A percentile compares a stretch with the other conserved stretches of the same genome.
Evolutionary conservation across 1,140 invertebrate species (phyloP).

Genomic region (Macrotrachela quadricornifera): DNA sequence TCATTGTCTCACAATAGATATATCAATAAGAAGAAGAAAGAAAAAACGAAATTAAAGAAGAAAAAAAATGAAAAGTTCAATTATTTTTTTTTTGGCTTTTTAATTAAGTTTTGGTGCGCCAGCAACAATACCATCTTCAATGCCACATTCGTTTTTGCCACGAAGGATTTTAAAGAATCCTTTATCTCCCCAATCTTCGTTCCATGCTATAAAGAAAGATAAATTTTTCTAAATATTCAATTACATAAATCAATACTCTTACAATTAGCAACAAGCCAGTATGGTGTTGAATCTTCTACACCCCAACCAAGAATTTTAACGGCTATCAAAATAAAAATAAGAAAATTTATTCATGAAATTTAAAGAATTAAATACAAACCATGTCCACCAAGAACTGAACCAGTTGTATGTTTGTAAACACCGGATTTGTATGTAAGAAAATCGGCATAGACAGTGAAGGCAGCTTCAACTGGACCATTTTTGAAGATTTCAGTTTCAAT

Average conservation of each 20-base stretch:
- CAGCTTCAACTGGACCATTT: conserved; percentile 72
- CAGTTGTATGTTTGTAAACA: conserved; percentile 15
- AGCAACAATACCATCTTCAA: conserved; percentile 38
- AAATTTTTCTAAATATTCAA: no score
- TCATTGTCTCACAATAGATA: no score
- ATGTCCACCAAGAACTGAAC: conserved; percentile 1
- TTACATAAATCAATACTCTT: conserved; percentile 83
- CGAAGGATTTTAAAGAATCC: conserved; percentile 69
- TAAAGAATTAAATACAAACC: background rate
- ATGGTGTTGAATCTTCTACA: conserved; percentile 49
- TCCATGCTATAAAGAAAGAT: background rate
- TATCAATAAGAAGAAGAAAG: no score
- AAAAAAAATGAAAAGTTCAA: no score
- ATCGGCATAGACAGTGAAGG: conserved; percentile 69
- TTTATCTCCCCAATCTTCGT: background rate
- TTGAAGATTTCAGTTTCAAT: conserved; percentile 62
- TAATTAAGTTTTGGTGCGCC: conserved; percentile 1
- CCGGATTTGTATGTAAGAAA: conserved; percentile 61
- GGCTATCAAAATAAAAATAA: conserved; percentile 42
- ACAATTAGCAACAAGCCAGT: conserved; percentile 74
- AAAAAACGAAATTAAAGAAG: no score
- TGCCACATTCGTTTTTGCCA: conserved; percentile 65
- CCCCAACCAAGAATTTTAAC: conserved; percentile 72
- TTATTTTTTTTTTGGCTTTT: no score
- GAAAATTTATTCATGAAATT: conserved; percentile 10